A percentile compares a stretch with the other conserved stretches of the same genome.
Evolutionary conservation across 2,888 invertebrate genomes (phyloP).

Genomic region (Pherbina coryleti): DNA sequence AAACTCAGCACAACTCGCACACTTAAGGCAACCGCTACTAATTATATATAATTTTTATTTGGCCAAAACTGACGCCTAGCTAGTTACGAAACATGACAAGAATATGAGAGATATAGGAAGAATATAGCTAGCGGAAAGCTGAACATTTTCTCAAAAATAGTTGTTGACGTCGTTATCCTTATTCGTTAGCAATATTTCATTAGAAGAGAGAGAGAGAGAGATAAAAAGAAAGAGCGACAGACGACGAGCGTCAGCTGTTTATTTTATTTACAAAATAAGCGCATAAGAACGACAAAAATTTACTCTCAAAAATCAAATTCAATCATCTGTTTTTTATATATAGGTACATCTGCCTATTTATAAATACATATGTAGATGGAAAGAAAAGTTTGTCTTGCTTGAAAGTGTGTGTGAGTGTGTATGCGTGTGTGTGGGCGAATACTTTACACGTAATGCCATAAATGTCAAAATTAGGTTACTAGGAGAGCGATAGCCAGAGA

Average conservation of each 20-base stretch:
- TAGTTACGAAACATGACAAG: too few relatives aligned
- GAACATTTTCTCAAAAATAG: too few relatives aligned
- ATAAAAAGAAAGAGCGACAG: neutral
- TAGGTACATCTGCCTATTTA: slow-evolving; percentile 2
- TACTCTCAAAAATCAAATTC: slow-evolving; percentile 22
- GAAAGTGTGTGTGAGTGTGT: neutral
- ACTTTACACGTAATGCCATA: slow-evolving; percentile 19
- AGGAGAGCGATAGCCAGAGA: slow-evolving; percentile 13
- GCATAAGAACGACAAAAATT: neutral
- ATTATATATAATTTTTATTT: too few relatives aligned
- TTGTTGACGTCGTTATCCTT: too few relatives aligned
- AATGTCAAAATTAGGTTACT: slow-evolving; percentile 34
- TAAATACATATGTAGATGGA: neutral
- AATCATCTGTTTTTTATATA: slow-evolving; percentile 8
- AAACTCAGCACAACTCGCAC: too few relatives aligned
- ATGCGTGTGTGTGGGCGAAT: slow-evolving; percentile 29
- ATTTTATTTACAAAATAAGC: too few relatives aligned
- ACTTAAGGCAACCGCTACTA: too few relatives aligned
- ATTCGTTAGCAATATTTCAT: too few relatives aligned
- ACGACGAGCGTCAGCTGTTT: too few relatives aligned
- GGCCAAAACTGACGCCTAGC: too few relatives aligned
- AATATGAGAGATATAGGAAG: too few relatives aligned
- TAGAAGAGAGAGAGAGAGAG: neutral
- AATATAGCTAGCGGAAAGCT: too few relatives aligned
- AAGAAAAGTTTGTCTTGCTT: neutral